phyloP scores from a whole-genome alignment of 1,140 invertebrate genomes.

The Stenopsyche tienmushanensis region DNA sequence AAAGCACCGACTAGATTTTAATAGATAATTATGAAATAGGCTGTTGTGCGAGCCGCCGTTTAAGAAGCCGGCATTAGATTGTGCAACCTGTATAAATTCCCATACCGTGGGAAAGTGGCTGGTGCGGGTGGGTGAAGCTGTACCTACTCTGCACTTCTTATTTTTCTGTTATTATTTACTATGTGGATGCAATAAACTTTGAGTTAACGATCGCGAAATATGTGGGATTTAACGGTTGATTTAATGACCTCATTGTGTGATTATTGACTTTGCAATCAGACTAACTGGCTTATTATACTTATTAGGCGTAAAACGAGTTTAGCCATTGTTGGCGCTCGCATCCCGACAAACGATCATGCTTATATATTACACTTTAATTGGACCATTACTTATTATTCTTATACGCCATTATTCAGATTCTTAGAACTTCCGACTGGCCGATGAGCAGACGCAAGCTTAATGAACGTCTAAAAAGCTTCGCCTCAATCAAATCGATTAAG shows the following conservation, averaged over 20 bases:
- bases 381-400: not conserved
- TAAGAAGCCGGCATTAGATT: conserved; percentile 10
- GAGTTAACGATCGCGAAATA: conserved; percentile 19
- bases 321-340: not conserved
- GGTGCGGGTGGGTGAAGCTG: conserved; percentile 4
- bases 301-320: not conserved
- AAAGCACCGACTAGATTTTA: too few relatives aligned
- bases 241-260: conserved; percentile 10
- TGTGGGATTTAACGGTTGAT: conserved; percentile 24
- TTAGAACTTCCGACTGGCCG: too few relatives aligned
- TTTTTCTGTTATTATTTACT: conserved; percentile 16
- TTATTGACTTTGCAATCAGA: not conserved
- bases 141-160: not conserved
- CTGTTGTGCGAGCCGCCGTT: conserved; percentile 16
- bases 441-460: not conserved
- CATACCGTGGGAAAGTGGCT: conserved; percentile 21
- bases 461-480: not conserved
- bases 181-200: conserved; percentile 11
- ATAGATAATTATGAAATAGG: too few relatives aligned
- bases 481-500: not conserved
- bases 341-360: not conserved
- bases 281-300: not conserved
- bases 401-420: too few relatives aligned
- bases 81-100: conserved; percentile 19
- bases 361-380: not conserved